Base-by-base conservation (phyloP, 2,888 invertebrate genomes). In the Netelia virgata region DNA sequence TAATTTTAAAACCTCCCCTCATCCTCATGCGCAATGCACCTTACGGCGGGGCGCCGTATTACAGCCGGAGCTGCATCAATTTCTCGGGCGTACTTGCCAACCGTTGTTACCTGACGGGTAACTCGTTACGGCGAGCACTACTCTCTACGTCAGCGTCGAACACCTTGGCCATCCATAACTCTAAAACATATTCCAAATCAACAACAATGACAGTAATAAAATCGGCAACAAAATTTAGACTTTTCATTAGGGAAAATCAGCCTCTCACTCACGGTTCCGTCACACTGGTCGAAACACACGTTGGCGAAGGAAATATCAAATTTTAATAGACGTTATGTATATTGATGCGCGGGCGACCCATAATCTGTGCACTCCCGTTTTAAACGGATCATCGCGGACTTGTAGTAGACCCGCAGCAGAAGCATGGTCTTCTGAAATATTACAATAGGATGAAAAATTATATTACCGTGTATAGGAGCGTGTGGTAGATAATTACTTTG, bases 281-380 rank as follows among this genome's bases (percentile, higher is more conserved):
- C 47, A 11, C 14, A 47, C 47, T 47, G 47, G 47, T 0, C 14
- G 47, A 14, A 47, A 69, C 68, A 83, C 85, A 88, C 89, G 89
- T 91, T 90, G 89, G 86, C 89, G 87, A 88, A 89, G 87, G 90
- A 90, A 91, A 91, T 90, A 90, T 92, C 91, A 89, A 90, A 89
- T 90, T 90, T 91, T 92, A 92, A 92, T 91, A 91, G 89, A 91
- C 91, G 92, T 93, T 92, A n/a, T n/a, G 91, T 89, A 87, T 87
- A 89, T 90, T 89, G 87, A 90, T 90, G 90, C 89, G 89, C 90
- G 90, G 93, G 92, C 91, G 88, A 88, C 84, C 88, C 90, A 91
- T 92, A 92, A 92, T 88, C 91, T 88, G 91, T 91, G 92, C 91
- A 91, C 88, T 90, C 89, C 90, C 91, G 88, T 90, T 90, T 90